Evolutionary conservation across 2,113 vertebrate species (phyloP).

Genomic region (Lutjanus erythropterus): DNA sequence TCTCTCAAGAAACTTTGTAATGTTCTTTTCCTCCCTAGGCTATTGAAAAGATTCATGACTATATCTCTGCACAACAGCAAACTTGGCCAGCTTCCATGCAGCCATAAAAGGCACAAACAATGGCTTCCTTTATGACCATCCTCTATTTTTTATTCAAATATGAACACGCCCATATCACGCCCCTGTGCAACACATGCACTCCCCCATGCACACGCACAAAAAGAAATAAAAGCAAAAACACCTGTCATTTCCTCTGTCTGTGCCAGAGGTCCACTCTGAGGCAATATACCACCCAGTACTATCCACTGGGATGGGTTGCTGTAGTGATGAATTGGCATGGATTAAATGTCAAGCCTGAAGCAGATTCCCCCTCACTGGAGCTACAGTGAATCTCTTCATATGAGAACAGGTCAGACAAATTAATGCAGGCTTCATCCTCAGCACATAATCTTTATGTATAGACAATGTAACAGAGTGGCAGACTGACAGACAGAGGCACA

Average conservation of each 20-base stretch:
- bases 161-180: slow-evolving; percentile 10
- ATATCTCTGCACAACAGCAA: slow-evolving; percentile 50
- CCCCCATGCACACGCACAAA: background rate
- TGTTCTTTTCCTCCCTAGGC: slow-evolving; percentile 55
- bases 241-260: slow-evolving; percentile 36
- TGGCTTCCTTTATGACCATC: slow-evolving; percentile 44
- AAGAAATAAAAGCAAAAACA: slow-evolving; percentile 35
- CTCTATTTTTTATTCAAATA: slow-evolving; percentile 51
- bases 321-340: slow-evolving; percentile 78
- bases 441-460: slow-evolving; percentile 48
- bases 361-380: slow-evolving; percentile 61
- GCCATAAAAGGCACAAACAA: slow-evolving; percentile 55
- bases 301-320: slow-evolving; percentile 60
- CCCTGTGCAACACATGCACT: slow-evolving; percentile 10
- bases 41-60: slow-evolving; percentile 64
- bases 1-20: slow-evolving; percentile 52
- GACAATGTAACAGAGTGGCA: slow-evolving; percentile 6
- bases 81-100: slow-evolving; percentile 50
- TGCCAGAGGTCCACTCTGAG: slow-evolving; percentile 41
- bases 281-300: slow-evolving; percentile 52
- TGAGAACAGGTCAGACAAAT: slow-evolving; percentile 54
- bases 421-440: slow-evolving; percentile 33
- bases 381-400: slow-evolving; percentile 57
- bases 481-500: slow-evolving; percentile 26
- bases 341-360: slow-evolving; percentile 81